Percentiles rank a stretch among this genome's conserved stretches.
These are phyloP conservation scores for Microctonus brassicae DNA, from an alignment of 2,888 invertebrate genomes.

Conservation along the genomic window DNA sequence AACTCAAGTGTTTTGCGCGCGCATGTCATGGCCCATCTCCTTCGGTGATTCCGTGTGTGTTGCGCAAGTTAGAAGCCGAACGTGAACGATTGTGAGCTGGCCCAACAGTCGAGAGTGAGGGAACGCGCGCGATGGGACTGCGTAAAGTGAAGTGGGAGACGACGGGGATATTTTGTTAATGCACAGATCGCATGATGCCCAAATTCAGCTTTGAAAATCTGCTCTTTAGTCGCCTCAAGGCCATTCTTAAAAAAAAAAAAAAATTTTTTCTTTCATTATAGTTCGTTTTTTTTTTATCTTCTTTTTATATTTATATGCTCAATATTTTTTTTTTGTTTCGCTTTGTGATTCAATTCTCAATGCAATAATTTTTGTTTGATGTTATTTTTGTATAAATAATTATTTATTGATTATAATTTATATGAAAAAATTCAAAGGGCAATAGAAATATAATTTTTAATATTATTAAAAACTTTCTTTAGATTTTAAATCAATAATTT, in stretches of 20 bases:
- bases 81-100: not conserved
- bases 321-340: not conserved
- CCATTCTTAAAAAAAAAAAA: constrained; percentile 29
- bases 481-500: too few relatives aligned
- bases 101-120: not conserved
- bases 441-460: too few relatives aligned
- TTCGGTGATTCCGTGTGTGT: constrained; percentile 34
- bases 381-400: too few relatives aligned
- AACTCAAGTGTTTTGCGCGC: constrained; percentile 23
- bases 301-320: not conserved
- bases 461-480: too few relatives aligned
- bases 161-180: constrained; percentile 42
- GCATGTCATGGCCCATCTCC: not conserved
- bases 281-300: not conserved
- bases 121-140: too few relatives aligned
- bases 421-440: too few relatives aligned
- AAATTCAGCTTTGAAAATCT: constrained; percentile 42
- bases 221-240: constrained; percentile 37
- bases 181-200: constrained; percentile 54
- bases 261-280: constrained; percentile 4
- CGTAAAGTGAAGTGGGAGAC: too few relatives aligned
- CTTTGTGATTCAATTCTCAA: too few relatives aligned
- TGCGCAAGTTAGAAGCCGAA: constrained; percentile 26
- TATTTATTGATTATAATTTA: too few relatives aligned
- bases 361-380: too few relatives aligned